Evolutionary conservation across 2,888 invertebrate genomes (phyloP).

Genomic region (Alloscopus bannaensis): DNA sequence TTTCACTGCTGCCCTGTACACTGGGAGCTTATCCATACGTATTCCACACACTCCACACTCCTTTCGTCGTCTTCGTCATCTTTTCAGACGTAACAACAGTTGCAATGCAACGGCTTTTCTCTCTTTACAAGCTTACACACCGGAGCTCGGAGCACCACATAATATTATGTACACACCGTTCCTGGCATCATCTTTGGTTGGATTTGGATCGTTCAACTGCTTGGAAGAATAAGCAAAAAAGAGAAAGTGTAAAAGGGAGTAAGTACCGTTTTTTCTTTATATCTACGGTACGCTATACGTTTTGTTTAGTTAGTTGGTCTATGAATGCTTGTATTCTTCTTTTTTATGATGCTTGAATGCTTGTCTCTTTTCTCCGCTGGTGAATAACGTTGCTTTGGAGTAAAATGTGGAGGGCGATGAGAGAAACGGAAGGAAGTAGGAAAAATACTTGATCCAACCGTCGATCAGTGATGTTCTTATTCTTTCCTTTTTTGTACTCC

Average conservation of each 20-base stretch:
- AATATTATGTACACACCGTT: too few relatives aligned
- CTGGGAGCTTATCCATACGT: too few relatives aligned
- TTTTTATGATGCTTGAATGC: slow-evolving; percentile 5
- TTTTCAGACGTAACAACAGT: neutral
- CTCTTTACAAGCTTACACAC: neutral
- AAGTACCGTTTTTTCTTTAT: neutral
- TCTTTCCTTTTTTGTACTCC: neutral
- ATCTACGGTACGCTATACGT: neutral
- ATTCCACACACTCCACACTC: too few relatives aligned
- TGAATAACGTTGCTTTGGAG: neutral
- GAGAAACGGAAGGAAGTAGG: neutral
- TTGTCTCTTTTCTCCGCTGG: neutral
- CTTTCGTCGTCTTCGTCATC: neutral
- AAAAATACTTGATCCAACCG: slow-evolving; percentile 14
- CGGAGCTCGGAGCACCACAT: too few relatives aligned
- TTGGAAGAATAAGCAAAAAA: neutral
- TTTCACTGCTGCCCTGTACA: slow-evolving; percentile 2
- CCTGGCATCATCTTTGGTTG: too few relatives aligned
- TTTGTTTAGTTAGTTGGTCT: neutral
- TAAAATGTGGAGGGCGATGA: neutral
- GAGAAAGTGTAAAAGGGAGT: neutral
- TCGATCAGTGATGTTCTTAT: neutral
- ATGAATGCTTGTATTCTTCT: neutral
- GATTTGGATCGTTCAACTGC: slow-evolving; percentile 2
- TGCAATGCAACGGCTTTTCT: neutral